Evolutionary conservation across 1,140 invertebrate species (phyloP).

Genomic region (Drosophila tsacasi): DNA sequence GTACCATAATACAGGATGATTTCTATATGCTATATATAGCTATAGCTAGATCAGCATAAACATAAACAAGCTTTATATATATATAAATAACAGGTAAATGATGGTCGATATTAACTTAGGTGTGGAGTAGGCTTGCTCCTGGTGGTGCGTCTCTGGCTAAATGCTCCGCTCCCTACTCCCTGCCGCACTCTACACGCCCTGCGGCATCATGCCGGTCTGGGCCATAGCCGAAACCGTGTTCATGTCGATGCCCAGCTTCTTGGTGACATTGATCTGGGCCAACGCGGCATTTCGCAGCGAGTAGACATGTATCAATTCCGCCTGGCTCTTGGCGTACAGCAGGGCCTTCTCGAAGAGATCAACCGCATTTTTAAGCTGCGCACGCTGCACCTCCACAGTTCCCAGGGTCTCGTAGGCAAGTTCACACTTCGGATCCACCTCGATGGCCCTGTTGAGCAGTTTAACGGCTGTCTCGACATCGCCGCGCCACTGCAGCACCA

Average conservation of each 20-base stretch:
- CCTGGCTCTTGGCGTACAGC: slow-evolving; percentile 91
- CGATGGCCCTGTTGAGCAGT: slow-evolving; percentile 93
- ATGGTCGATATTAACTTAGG: slow-evolving; percentile 57
- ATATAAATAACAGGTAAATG: slow-evolving; percentile 56
- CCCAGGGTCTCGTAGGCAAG: slow-evolving; percentile 97
- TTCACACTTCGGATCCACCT: slow-evolving; percentile 96
- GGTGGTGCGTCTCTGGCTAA: slow-evolving; percentile 35
- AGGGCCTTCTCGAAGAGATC: slow-evolving; percentile 96
- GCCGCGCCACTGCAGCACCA: slow-evolving; percentile 93
- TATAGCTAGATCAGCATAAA: slow-evolving; percentile 52
- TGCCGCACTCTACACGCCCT: slow-evolving; percentile 36
- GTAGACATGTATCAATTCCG: slow-evolving; percentile 95
- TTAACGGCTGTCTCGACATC: slow-evolving; percentile 92
- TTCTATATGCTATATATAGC: slow-evolving; percentile 41
- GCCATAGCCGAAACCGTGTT: slow-evolving; percentile 77
- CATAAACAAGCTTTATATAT: slow-evolving; percentile 53
- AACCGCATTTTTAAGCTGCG: slow-evolving; percentile 91
- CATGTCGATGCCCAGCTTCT: slow-evolving; percentile 90
- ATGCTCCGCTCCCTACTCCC: slow-evolving; percentile 33
- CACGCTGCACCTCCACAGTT: slow-evolving; percentile 95
- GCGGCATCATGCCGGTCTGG: slow-evolving; percentile 47
- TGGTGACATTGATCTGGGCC: slow-evolving; percentile 92
- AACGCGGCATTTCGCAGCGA: slow-evolving; percentile 94
- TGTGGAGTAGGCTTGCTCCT: slow-evolving; percentile 28
- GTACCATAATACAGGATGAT: slow-evolving; percentile 45